Base-by-base conservation (phyloP, 2,888 invertebrate genomes). In the Pseudeuparius sepicola region DNA sequence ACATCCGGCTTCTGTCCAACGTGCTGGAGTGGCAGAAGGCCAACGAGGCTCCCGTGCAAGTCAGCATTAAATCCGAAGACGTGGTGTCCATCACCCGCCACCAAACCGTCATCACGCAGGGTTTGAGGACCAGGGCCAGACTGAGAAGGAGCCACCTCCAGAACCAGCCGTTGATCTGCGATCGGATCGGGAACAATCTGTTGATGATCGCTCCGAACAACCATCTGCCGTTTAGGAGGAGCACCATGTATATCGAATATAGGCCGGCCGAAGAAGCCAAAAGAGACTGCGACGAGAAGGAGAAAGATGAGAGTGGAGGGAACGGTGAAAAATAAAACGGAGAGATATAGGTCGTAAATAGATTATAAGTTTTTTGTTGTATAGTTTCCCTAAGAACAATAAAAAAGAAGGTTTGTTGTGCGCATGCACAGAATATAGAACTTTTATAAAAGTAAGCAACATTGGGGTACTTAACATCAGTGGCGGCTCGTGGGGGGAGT, bases 11-110 rank as follows among this genome's bases (percentile, higher is more conserved):
- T 1, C 68, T 94, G 14, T 79, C 78, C 40, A 83, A 80, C 54
- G 87, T 94, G 1, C 59, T 94, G 7, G 88, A 90, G 51, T 94
- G 89, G 86, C 93, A 93, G 63, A 83, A 70, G 43, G 41, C 46
- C 10, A 63, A 65, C 40, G 54, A 62, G 31, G 45, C 48, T 28
- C 49, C 54, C 6, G 54, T 54, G 20, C 60, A 59, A 40, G 54
- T 57, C 18, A 57, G 55, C 30, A 71, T 67, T 37, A 76, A 72
- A 60, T 73, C 65, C 49, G 73, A 69, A 53, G 61, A 58, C 31
- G 41, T 48, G 15, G 41, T 51, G 6, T 24, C 44, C 5, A 55
- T 53, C 53, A 66, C 48, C 4, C 45, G 51, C 10, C 35, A 14
- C 31, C 31, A 2, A 18, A 40, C 7, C 12, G 10, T 24, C n/a